A percentile compares a stretch with the other conserved stretches of the same genome.
Conservation (phyloP, 2,797 vertebrate species). For the Champsocephalus gunnari region DNA sequence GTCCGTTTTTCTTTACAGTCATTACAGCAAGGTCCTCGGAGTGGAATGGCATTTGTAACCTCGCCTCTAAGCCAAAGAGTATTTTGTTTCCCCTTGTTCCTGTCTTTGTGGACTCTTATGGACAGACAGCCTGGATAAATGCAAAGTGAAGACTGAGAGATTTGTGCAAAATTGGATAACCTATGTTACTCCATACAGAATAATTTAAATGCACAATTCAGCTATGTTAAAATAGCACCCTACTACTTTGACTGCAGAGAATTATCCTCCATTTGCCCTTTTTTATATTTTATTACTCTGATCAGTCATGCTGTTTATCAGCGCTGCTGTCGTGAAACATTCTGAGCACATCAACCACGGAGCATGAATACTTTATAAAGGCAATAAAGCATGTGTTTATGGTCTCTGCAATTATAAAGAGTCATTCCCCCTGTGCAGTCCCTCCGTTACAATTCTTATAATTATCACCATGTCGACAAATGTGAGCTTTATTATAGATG, state of each 20-base stretch:
- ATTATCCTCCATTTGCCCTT: conserved; percentile 69
- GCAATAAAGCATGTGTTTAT: conserved; percentile 82
- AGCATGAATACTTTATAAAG: conserved; percentile 85
- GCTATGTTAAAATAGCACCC: conserved; percentile 35
- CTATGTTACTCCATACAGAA: conserved; percentile 11
- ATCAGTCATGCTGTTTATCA: conserved; percentile 65
- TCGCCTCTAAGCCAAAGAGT: conserved; percentile 13
- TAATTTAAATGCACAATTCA: conserved; percentile 16
- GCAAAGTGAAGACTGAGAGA: neutral
- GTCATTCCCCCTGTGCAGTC: conserved; percentile 64
- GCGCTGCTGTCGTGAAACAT: conserved; percentile 68
- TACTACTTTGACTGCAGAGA: conserved; percentile 39
- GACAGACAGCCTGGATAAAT: conserved; percentile 13
- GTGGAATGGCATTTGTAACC: conserved; percentile 8
- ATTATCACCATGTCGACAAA: conserved; percentile 77
- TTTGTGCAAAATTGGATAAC: conserved; percentile 20
- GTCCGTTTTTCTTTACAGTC: conserved; percentile 43
- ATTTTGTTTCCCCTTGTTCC: neutral
- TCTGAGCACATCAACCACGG: conserved; percentile 72
- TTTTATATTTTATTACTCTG: conserved; percentile 71
- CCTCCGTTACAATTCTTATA: conserved; percentile 68
- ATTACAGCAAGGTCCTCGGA: conserved; percentile 23
- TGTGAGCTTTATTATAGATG: conserved; percentile 76
- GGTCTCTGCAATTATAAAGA: conserved; percentile 73
- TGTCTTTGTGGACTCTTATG: conserved; percentile 5